phyloP scores from a whole-genome alignment of 2,888 invertebrate genomes.

The Ptilodon capucinus region DNA sequence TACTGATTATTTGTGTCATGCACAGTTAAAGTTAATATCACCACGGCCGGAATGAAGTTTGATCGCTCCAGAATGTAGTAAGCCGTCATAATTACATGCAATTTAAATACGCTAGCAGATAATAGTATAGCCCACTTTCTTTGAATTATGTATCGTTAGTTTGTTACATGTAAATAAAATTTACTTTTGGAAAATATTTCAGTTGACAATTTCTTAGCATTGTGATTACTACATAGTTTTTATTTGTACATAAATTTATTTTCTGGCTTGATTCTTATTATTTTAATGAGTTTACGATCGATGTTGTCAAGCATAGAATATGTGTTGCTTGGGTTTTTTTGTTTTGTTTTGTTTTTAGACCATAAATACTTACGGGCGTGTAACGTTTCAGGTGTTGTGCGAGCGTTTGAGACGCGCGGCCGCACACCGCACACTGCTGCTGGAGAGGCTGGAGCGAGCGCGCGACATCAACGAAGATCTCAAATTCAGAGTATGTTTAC shows the following conservation, averaged over 20 bases:
- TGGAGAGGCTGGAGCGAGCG: constrained; percentile 87
- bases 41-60: constrained; percentile 8
- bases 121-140: neutral
- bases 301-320: neutral
- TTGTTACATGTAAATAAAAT: neutral
- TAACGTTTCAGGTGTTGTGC: constrained; percentile 85
- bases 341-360: neutral
- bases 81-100: neutral
- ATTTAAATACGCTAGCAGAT: too few species aligned
- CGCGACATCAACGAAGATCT: constrained; percentile 92
- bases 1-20: constrained; percentile 11
- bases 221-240: neutral
- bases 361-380: neutral
- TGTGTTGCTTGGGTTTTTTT: neutral
- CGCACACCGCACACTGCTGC: constrained; percentile 85
- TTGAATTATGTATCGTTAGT: neutral
- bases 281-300: neutral
- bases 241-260: neutral
- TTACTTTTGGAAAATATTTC: neutral
- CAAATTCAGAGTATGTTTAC: constrained; percentile 86
- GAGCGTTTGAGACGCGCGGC: constrained; percentile 87
- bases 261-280: neutral
- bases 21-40: constrained; percentile 9
- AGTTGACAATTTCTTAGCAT: neutral
- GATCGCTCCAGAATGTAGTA: neutral